Conservation (phyloP, 2,888 invertebrate genomes). For the Melanchra persicariae region DNA sequence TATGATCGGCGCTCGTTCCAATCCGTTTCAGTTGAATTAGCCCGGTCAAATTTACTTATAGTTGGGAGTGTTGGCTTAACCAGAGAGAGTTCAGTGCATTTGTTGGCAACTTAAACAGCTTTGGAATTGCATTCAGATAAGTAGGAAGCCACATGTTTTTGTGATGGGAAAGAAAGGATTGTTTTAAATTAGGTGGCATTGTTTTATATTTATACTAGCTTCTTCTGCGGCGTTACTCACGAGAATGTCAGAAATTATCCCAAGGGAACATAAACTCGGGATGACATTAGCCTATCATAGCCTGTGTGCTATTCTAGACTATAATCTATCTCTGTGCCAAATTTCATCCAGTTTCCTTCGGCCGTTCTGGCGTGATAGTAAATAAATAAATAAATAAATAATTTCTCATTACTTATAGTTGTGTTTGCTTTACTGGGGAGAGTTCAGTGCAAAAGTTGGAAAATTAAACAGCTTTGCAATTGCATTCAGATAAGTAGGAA, state of each 20-base stretch:
- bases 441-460: conserved; percentile 49
- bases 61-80: conserved; percentile 46
- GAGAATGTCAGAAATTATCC: too few species aligned
- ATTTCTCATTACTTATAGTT: conserved; percentile 55
- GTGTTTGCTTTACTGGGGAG: conserved; percentile 33
- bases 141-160: conserved; percentile 1
- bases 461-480: conserved; percentile 49
- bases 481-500: conserved; percentile 31
- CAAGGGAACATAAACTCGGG: too few species aligned
- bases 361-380: too few species aligned
- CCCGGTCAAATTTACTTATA: conserved; percentile 45
- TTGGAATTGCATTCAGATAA: conserved; percentile 40
- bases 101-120: conserved; percentile 52
- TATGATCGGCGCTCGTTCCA: conserved; percentile 45
- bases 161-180: background rate
- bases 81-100: conserved; percentile 40
- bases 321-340: too few species aligned
- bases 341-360: too few species aligned
- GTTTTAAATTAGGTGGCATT: too few species aligned
- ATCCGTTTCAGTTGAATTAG: conserved; percentile 60
- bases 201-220: too few species aligned
- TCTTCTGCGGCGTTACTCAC: too few species aligned
- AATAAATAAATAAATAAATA: too few species aligned
- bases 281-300: too few species aligned
- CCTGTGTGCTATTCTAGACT: too few species aligned